These are phyloP conservation scores for Noctua comes DNA, from an alignment of 2,888 invertebrate species.

Conservation along the genomic window DNA sequence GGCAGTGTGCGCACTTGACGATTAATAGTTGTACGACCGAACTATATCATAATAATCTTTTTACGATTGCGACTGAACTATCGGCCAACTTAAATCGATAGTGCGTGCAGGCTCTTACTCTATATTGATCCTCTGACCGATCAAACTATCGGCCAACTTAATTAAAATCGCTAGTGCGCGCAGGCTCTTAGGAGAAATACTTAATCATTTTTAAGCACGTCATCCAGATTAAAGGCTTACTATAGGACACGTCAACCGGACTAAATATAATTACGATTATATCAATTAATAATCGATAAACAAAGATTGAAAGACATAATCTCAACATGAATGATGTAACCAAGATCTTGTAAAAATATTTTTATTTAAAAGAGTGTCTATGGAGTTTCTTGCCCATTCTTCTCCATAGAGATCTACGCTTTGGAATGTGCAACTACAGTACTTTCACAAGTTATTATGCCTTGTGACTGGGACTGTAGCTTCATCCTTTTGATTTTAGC, in stretches of 20 bases:
- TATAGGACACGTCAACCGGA: background rate
- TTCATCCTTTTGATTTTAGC: background rate
- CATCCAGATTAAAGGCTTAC: slow-evolving; percentile 12
- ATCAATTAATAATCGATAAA: slow-evolving; percentile 27
- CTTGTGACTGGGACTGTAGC: background rate
- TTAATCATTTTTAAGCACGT: background rate
- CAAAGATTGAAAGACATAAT: background rate
- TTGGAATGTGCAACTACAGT: background rate
- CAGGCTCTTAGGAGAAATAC: background rate
- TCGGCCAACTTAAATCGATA: no score
- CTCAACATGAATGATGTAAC: background rate
- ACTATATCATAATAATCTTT: no score
- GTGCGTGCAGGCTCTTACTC: no score
- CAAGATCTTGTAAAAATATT: background rate
- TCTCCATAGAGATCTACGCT: background rate
- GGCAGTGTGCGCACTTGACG: no score
- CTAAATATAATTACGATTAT: background rate
- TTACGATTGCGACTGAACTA: no score
- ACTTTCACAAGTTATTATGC: background rate
- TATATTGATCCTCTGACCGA: no score
- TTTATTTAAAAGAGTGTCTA: background rate
- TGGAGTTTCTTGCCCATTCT: background rate
- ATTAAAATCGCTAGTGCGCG: no score
- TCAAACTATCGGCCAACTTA: no score
- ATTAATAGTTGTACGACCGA: no score